These are phyloP conservation scores for Campoplex nolae DNA, from an alignment of 2,888 invertebrate species.

Conservation along the genomic window DNA sequence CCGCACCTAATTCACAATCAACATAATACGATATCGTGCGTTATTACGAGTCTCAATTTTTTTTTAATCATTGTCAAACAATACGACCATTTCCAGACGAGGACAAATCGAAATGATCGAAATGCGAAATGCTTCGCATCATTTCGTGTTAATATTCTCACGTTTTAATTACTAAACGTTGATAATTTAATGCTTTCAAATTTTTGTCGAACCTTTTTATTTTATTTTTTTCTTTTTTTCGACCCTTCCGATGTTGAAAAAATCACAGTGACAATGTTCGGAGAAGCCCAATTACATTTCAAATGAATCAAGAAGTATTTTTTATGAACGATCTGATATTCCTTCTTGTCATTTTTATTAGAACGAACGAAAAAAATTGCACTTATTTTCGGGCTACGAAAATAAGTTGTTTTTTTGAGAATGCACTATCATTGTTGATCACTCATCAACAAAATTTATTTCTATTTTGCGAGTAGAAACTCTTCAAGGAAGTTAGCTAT, in stretches of 20 bases:
- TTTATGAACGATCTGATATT: too few relatives aligned
- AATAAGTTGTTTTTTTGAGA: too few relatives aligned
- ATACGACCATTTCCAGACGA: neutral
- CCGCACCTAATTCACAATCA: slow-evolving; percentile 84
- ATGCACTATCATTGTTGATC: too few relatives aligned
- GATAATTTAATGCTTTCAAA: neutral
- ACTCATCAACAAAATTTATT: neutral
- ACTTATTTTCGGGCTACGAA: too few relatives aligned
- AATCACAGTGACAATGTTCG: too few relatives aligned
- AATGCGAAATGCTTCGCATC: neutral
- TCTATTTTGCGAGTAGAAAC: neutral
- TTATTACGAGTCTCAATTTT: neutral
- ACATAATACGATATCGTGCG: neutral
- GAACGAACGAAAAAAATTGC: too few relatives aligned
- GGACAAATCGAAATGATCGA: neutral
- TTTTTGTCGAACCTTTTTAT: too few relatives aligned
- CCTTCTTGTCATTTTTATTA: too few relatives aligned
- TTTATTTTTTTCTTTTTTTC: too few relatives aligned
- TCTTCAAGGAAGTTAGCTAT: neutral
- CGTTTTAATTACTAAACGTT: neutral
- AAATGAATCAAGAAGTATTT: too few relatives aligned
- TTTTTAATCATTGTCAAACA: neutral
- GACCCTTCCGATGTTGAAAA: too few relatives aligned
- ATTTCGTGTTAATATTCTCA: neutral
- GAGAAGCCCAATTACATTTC: too few relatives aligned